Evolutionary conservation across 2,888 invertebrate genomes (phyloP).

Genomic region (Eilema caniola): DNA sequence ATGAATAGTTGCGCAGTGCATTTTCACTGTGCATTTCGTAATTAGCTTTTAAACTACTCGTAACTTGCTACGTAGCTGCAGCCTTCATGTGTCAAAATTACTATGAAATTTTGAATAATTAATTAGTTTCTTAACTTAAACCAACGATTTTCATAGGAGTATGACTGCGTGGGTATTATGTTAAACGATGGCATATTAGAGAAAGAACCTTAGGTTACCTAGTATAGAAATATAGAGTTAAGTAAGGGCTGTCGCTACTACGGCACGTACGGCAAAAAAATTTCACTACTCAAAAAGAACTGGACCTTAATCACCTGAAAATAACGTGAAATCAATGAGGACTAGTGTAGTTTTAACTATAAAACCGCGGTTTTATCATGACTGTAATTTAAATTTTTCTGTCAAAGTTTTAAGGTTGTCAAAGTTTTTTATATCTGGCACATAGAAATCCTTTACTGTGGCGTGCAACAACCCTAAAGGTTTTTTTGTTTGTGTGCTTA

Average conservation of each 20-base stretch:
- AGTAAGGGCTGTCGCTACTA: background rate
- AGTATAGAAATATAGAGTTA: too few species aligned
- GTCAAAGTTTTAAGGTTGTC: background rate
- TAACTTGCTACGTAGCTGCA: background rate
- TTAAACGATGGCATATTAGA: background rate
- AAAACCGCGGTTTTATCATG: background rate
- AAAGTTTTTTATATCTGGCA: too few species aligned
- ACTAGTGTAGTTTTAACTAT: too few species aligned
- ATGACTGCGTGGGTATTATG: background rate
- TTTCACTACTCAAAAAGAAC: too few species aligned
- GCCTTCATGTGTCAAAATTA: constrained; percentile 4
- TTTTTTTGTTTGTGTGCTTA: background rate
- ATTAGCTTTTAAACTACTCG: background rate
- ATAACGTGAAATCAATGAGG: background rate
- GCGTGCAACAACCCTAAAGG: too few species aligned
- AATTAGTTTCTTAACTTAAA: constrained; percentile 1
- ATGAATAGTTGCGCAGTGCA: background rate
- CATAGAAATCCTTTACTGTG: too few species aligned
- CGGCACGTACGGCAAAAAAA: background rate
- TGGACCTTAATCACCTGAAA: background rate
- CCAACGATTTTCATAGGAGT: background rate
- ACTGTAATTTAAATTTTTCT: background rate
- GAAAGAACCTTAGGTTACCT: background rate
- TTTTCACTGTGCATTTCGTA: constrained; percentile 1
- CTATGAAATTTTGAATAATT: constrained; percentile 2